Conservation (phyloP, 1,140 invertebrate species). For the Eueides isabella region DNA sequence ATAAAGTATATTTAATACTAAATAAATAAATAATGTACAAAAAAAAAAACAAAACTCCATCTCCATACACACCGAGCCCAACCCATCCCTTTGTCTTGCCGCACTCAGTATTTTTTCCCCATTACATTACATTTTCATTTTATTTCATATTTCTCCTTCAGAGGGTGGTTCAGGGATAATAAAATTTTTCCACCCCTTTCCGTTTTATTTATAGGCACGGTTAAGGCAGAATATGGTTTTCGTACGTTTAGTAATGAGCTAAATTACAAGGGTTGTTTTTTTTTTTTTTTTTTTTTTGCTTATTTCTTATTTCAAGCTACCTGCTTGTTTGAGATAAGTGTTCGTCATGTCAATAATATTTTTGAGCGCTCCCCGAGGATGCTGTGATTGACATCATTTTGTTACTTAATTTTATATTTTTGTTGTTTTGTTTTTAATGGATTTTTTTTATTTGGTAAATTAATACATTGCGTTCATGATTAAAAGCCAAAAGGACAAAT, state of each 20-base stretch:
- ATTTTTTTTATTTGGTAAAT: too few relatives aligned
- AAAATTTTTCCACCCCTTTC: constrained; percentile 73
- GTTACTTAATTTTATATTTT: constrained; percentile 19
- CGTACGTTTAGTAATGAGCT: constrained; percentile 76
- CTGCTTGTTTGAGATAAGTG: constrained; percentile 68
- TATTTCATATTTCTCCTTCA: constrained; percentile 80
- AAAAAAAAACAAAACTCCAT: constrained; percentile 18
- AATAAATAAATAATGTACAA: too few relatives aligned
- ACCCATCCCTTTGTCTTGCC: constrained; percentile 77
- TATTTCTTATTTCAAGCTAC: constrained; percentile 45
- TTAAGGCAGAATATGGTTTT: constrained; percentile 79
- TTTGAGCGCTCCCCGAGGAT: constrained; percentile 33
- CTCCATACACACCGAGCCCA: constrained; percentile 44
- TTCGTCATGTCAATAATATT: constrained; percentile 50
- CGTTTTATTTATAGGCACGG: constrained; percentile 77
- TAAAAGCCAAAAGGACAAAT: too few relatives aligned
- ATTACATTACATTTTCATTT: constrained; percentile 82
- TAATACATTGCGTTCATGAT: too few relatives aligned
- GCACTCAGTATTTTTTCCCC: constrained; percentile 78
- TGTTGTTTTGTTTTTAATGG: neutral
- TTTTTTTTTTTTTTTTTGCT: constrained; percentile 45
- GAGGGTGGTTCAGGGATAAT: constrained; percentile 68
- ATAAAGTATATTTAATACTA: too few relatives aligned
- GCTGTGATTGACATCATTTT: constrained; percentile 45
- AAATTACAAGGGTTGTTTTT: constrained; percentile 79